These are phyloP conservation scores for Notodonta ziczac DNA, from an alignment of 2,888 invertebrate species.

Conservation along the genomic window DNA sequence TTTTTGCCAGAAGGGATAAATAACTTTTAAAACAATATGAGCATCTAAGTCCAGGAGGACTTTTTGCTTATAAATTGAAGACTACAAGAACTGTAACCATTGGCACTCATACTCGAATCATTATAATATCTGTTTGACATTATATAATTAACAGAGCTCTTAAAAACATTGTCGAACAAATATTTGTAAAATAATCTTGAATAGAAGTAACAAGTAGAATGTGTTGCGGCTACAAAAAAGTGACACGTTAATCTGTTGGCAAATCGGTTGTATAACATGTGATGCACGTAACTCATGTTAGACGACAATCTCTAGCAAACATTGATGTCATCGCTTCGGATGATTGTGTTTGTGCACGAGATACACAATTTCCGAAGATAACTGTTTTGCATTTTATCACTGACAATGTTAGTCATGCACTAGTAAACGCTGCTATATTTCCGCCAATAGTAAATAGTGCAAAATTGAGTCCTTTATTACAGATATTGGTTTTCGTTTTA, in stretches of 20 bases:
- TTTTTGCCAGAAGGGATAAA: too few relatives aligned
- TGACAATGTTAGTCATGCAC: slow-evolving; percentile 29
- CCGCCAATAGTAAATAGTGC: slow-evolving; percentile 24
- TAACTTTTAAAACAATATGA: too few relatives aligned
- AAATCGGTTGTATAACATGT: slow-evolving; percentile 47
- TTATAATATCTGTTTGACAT: neutral
- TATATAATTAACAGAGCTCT: slow-evolving; percentile 1
- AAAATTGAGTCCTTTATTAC: slow-evolving; percentile 24
- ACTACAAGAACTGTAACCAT: slow-evolving; percentile 19
- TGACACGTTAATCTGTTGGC: slow-evolving; percentile 42
- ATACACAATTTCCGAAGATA: slow-evolving; percentile 30
- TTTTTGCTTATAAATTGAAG: neutral
- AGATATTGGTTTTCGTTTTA: slow-evolving; percentile 34
- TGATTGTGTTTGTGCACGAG: slow-evolving; percentile 21
- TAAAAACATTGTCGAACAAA: slow-evolving; percentile 11
- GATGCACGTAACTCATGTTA: slow-evolving; percentile 41
- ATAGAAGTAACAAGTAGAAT: slow-evolving; percentile 28
- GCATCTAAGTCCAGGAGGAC: neutral
- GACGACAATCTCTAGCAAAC: slow-evolving; percentile 40
- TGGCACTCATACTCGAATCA: slow-evolving; percentile 1
- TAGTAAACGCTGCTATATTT: slow-evolving; percentile 33
- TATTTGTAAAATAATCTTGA: slow-evolving; percentile 16
- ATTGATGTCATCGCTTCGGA: slow-evolving; percentile 50
- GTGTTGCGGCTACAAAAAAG: slow-evolving; percentile 23
- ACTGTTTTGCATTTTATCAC: slow-evolving; percentile 25